These are phyloP conservation scores for Nothura maculosa DNA, from an alignment of 2,797 vertebrate species.

Conservation along the genomic window DNA sequence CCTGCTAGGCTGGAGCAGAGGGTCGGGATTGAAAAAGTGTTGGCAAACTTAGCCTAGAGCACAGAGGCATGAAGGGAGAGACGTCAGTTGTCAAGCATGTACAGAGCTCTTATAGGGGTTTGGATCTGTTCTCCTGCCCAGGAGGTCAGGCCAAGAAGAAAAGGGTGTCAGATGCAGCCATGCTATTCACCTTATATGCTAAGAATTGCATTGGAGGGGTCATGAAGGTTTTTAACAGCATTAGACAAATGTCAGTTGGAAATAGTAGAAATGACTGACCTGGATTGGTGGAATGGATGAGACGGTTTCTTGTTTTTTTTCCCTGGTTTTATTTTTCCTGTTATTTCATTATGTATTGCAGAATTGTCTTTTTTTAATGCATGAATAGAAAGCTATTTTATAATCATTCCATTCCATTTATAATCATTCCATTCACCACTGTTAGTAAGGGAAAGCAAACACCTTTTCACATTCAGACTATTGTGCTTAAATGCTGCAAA, in stretches of 20 bases:
- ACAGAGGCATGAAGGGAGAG: background rate
- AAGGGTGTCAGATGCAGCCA: background rate
- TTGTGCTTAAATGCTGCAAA: background rate
- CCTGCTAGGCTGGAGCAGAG: background rate
- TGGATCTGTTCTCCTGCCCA: background rate
- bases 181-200: background rate
- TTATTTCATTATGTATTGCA: background rate
- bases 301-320: background rate
- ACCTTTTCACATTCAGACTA: background rate
- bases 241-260: background rate
- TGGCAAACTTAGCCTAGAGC: background rate
- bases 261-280: background rate
- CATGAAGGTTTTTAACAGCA: background rate
- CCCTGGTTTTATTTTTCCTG: background rate
- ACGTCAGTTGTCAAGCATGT: background rate
- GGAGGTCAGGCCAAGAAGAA: background rate
- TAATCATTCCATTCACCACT: background rate
- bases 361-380: background rate
- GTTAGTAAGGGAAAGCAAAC: background rate
- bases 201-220: background rate
- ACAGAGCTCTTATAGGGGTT: fast-evolving
- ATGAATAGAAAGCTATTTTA: background rate
- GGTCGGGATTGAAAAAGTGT: background rate
- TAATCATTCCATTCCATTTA: too few relatives aligned
- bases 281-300: background rate